phyloP scores from a whole-genome alignment of 2,797 vertebrate genomes.

The Rhinatrema bivittatum region DNA sequence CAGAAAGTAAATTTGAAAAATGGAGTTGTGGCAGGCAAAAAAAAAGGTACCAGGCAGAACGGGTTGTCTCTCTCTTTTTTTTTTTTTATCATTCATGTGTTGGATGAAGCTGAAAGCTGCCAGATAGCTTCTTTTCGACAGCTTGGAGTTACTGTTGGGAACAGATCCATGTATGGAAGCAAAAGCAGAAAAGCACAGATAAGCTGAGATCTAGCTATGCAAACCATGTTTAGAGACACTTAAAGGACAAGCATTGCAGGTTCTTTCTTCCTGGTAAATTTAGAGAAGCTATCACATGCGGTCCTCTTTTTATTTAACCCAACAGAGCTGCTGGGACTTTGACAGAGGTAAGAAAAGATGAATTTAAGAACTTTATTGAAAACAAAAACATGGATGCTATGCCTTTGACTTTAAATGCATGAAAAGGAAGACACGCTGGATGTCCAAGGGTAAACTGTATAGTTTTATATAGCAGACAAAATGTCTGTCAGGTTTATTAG shows the following conservation, averaged over 20 bases:
- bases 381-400: too few species aligned
- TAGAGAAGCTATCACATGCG: constrained; percentile 57
- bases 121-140: constrained; percentile 73
- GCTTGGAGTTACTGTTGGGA: constrained; percentile 71
- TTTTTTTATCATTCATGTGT: constrained; percentile 64
- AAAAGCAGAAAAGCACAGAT: constrained; percentile 74
- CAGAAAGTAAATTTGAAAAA: constrained; percentile 11
- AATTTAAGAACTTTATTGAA: constrained; percentile 14
- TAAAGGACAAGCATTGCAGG: constrained; percentile 64
- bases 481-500: too few species aligned
- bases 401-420: too few species aligned
- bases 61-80: constrained; percentile 33
- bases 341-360: constrained; percentile 57
- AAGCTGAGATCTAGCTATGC: constrained; percentile 76
- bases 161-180: constrained; percentile 92
- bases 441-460: too few species aligned
- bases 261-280: constrained; percentile 77
- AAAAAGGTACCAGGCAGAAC: constrained; percentile 15
- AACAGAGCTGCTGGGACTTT: constrained; percentile 34
- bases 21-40: constrained; percentile 6
- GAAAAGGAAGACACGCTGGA: too few species aligned
- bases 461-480: too few species aligned
- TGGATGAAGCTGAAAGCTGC: constrained; percentile 65
- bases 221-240: constrained; percentile 83
- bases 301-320: constrained; percentile 46